A percentile compares a stretch with the other conserved stretches of the same genome.
Conservation (phyloP, 2,888 invertebrate genomes). For the Graphium colonna region DNA sequence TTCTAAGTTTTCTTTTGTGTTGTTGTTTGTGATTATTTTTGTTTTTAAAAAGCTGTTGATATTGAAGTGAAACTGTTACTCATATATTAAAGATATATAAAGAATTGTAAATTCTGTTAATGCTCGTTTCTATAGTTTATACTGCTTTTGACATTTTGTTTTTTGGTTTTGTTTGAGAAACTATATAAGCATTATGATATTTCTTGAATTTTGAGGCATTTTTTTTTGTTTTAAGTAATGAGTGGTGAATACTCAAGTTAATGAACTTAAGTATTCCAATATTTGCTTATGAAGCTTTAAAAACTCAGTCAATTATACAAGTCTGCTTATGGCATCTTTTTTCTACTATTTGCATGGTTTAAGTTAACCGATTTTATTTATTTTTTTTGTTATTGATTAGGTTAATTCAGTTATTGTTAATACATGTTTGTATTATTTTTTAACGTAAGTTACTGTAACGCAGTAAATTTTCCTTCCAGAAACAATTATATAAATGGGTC, state of each 20-base stretch:
- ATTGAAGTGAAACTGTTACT: slow-evolving; percentile 6
- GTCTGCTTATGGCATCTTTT: neutral
- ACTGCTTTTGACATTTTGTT: neutral
- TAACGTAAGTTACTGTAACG: neutral
- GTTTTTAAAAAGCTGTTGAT: slow-evolving; percentile 2
- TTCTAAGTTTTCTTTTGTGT: slow-evolving; percentile 3
- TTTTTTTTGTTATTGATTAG: neutral
- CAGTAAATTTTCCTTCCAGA: neutral
- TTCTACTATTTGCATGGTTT: neutral
- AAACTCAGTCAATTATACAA: neutral
- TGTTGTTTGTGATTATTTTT: slow-evolving; percentile 10
- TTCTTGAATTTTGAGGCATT: neutral
- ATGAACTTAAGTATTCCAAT: no score
- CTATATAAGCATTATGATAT: neutral
- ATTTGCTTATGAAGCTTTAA: neutral
- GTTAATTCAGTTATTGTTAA: neutral
- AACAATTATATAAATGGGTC: neutral
- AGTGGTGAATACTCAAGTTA: neutral
- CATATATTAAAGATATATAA: neutral
- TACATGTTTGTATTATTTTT: neutral
- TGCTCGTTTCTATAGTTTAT: slow-evolving; percentile 6
- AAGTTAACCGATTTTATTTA: neutral
- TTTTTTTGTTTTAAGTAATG: neutral
- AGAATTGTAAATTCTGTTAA: slow-evolving; percentile 2
- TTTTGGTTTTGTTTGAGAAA: neutral